These are phyloP conservation scores for Lepus townsendii DNA, from an alignment of 2,797 vertebrate genomes.

Conservation along the genomic window DNA sequence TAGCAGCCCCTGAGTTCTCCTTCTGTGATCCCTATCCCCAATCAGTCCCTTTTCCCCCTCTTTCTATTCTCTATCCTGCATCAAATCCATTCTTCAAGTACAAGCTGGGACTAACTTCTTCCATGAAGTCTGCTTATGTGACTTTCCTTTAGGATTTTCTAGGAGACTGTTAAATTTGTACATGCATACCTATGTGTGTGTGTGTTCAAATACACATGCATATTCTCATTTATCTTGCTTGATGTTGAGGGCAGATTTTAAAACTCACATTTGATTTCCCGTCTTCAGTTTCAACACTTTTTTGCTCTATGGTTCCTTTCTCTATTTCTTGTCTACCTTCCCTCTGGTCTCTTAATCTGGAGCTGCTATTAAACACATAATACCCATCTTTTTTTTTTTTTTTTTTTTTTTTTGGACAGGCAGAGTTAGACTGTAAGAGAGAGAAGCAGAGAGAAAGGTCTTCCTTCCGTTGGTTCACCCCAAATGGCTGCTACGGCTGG, in stretches of 20 bases:
- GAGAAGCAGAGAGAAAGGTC: too few species aligned
- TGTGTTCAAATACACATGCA: neutral
- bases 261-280: neutral
- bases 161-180: neutral
- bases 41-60: neutral
- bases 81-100: neutral
- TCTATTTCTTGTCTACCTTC: neutral
- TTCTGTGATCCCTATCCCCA: neutral
- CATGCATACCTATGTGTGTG: neutral
- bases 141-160: constrained; percentile 8
- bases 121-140: neutral
- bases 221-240: neutral
- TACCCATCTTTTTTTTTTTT: neutral
- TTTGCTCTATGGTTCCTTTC: neutral
- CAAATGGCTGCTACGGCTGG: too few species aligned
- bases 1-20: neutral
- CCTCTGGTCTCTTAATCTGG: neutral
- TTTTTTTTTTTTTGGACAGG: too few species aligned
- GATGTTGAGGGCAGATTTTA: neutral
- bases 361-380: neutral
- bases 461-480: too few species aligned
- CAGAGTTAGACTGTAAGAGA: too few species aligned
- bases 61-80: neutral
- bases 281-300: neutral
- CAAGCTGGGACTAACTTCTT: neutral